Conservation (phyloP, 2,113 vertebrate species). For the Eleginops maclovinus region DNA sequence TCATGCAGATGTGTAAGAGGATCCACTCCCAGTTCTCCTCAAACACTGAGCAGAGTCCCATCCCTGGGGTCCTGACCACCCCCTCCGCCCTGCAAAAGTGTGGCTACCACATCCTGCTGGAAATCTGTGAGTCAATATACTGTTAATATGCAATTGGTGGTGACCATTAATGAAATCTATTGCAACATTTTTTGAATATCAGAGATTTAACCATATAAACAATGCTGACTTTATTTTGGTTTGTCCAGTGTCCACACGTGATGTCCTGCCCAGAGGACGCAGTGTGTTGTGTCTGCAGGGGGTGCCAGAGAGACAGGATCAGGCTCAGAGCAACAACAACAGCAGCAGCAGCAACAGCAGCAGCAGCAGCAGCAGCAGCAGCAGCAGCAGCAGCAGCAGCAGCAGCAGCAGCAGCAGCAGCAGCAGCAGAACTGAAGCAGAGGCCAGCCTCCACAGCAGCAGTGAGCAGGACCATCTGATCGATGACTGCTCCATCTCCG, state of each 20-base stretch:
- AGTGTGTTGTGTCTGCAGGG: slow-evolving; percentile 62
- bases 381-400: slow-evolving; percentile 47
- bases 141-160: background rate
- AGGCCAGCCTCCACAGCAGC: slow-evolving; percentile 18
- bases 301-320: slow-evolving; percentile 55
- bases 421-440: slow-evolving; percentile 49
- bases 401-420: slow-evolving; percentile 48
- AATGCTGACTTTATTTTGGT: slow-evolving; percentile 23
- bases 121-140: slow-evolving; percentile 71
- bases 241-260: slow-evolving; percentile 68
- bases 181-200: too few species aligned
- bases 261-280: slow-evolving; percentile 70
- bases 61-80: slow-evolving; percentile 33
- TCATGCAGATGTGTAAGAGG: slow-evolving; percentile 85
- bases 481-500: slow-evolving; percentile 21
- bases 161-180: too few species aligned
- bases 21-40: slow-evolving; percentile 80
- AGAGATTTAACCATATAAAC: too few species aligned
- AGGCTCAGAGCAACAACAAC: slow-evolving; percentile 42
- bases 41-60: slow-evolving; percentile 47
- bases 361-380: slow-evolving; percentile 48
- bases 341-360: slow-evolving; percentile 38
- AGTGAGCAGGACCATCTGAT: slow-evolving; percentile 21
- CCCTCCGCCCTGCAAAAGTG: slow-evolving; percentile 60
- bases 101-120: slow-evolving; percentile 75